phyloP scores from a whole-genome alignment of 2,797 vertebrate species.

The Orestias chungarensis region DNA sequence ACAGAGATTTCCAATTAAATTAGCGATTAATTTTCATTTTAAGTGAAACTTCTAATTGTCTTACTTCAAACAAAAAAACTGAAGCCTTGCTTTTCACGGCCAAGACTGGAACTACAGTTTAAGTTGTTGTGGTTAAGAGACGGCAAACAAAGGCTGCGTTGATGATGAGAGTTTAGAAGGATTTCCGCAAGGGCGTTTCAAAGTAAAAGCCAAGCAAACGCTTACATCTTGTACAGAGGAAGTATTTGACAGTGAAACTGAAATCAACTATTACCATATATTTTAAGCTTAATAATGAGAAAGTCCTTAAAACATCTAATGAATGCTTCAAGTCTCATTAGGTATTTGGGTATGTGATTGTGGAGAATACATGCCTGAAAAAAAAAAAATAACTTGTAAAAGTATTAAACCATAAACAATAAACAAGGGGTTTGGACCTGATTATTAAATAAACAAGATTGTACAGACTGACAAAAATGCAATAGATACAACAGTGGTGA shows the following conservation, averaged over 20 bases:
- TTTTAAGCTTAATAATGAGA: neutral
- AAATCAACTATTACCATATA: neutral
- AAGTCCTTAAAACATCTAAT: neutral
- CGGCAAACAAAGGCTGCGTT: conserved; percentile 8
- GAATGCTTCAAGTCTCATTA: neutral
- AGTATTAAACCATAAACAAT: neutral
- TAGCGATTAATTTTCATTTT: neutral
- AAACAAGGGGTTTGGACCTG: neutral
- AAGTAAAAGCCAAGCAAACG: conserved; percentile 41
- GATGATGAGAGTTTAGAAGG: neutral
- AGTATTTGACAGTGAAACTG: neutral
- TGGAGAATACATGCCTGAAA: neutral
- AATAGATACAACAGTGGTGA: too few relatives aligned
- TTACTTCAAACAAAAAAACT: neutral
- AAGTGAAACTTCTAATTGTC: neutral
- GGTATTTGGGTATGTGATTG: neutral
- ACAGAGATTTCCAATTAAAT: neutral
- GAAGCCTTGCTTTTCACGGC: neutral
- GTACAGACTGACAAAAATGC: neutral
- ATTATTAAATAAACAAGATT: neutral
- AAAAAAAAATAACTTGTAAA: neutral
- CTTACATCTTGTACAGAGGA: neutral
- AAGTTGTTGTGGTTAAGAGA: conserved; percentile 28
- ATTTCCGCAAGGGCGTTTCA: conserved; percentile 27
- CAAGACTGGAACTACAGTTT: conserved; percentile 14